Evolutionary conservation across 2,113 vertebrate genomes (phyloP), one percentile per base, ranked within the genome.

Genomic region (Dipodomys spectabilis): DNA sequence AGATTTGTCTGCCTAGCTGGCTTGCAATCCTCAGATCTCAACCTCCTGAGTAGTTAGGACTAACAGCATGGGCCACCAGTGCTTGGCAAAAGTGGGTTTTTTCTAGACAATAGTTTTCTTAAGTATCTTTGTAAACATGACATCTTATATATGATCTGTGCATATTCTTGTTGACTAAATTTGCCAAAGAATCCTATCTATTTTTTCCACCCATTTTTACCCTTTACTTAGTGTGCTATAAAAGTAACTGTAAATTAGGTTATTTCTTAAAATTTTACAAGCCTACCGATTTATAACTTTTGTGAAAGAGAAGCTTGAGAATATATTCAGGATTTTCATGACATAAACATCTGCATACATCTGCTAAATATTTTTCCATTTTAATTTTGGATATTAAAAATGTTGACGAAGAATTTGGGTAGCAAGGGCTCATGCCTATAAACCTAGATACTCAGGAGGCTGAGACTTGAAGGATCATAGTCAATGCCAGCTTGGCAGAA

Each of bases 301-400:
- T 82, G 60, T 71, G 30, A 93, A 92, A 90, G 30, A 72, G 20
- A 93, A 57, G 30, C 60, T 60, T 94, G 27, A 94, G 45, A 79
- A 30, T 35, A 1, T 60, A 53, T 73, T 91, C 57, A 45, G 23
- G 1, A 89, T 82, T 93, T 78, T 83, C 65, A 82, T 7, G 1
- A 78, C 25, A 22, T 69, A 92, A 72, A 88, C 12, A 90, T 93
- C 79, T 85, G 13, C 15, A 69, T 86, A 30, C 68, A 2, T 86
- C 25, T 67, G 10, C 68, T 79, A 49, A 39, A 44, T 35, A 89
- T 19, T 44, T 65, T 69, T 64, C 62, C 15, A 89, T 35, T 45
- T 19, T 53, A 90, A 90, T 81, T 92, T 32, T 92, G 35, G 45
- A 77, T 83, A 53, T 71, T 89, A 91, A 83, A 94, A 88, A 71